Evolutionary conservation across 2,888 invertebrate species (phyloP), one percentile per base, ranked within the genome.

Genomic region (Hermodice carunculata): DNA sequence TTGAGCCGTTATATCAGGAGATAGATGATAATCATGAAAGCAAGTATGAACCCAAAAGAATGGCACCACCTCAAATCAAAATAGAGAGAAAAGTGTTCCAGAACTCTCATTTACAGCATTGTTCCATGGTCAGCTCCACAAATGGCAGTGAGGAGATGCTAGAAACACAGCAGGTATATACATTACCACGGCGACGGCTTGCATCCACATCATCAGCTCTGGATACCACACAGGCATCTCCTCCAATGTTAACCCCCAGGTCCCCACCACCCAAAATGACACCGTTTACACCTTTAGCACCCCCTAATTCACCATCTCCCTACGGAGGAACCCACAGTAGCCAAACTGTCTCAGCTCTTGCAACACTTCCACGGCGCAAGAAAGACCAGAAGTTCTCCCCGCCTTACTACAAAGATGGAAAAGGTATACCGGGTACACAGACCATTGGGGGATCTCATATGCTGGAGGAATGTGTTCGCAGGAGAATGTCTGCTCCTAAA

Each of bases 161-260:
- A 26, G 54, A 69, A 28, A 34, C 29, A 34, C 31, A 26, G 24
- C 49, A n/a, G n/a, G n/a, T n/a, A n/a, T n/a, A n/a, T n/a, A n/a
- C n/a, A n/a, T n/a, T n/a, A n/a, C n/a, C n/a, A 14, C 22, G 24
- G 24, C 57, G 19, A 5, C n/a, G 17, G 24, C 28, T 17, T n/a
- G 48, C 59, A n/a, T 3, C 31, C 28, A 22, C 14, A 19, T 11
- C 17, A 14, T 17, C 43, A 19, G 19, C 42, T 22, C 24, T 17
- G 14, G 26, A 17, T 1, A 83, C 80, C 26, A 82, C 86, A 51
- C 88, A 87, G 66, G 85, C 81, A 70, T 76, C 80, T 73, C 84
- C 81, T n/a, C n/a, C n/a, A n/a, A n/a, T n/a, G n/a, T n/a, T n/a
- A 64, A 83, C 86, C 24, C 85, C 85, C 4, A 78, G 81, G 61